A percentile compares a stretch with the other conserved stretches of the same genome.
phyloP scores from a whole-genome alignment of 2,888 invertebrate species.

The Acrocyrtus sp. region DNA sequence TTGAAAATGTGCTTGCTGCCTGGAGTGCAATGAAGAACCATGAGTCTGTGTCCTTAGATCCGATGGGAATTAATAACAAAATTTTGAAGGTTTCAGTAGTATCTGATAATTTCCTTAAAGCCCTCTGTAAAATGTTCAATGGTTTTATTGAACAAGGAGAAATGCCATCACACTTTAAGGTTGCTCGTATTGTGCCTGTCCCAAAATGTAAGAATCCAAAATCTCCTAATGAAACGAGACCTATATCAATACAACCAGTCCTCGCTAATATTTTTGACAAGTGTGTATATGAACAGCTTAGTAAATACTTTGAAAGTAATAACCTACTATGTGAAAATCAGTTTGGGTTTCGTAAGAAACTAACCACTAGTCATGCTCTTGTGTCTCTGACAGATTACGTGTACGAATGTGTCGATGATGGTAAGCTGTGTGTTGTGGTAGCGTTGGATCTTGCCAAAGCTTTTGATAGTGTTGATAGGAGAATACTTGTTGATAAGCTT shows the following conservation, averaged over 20 bases:
- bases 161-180: no score
- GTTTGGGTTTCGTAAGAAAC: slow-evolving; percentile 23
- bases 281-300: slow-evolving; percentile 2
- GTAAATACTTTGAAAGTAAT: not conserved
- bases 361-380: not conserved
- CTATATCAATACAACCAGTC: slow-evolving; percentile 15
- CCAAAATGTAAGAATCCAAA: not conserved
- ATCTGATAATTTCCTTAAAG: no score
- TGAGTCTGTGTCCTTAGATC: no score
- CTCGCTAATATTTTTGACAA: slow-evolving; percentile 12
- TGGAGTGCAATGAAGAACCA: no score
- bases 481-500: slow-evolving; percentile 9
- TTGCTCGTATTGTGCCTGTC: not conserved
- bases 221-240: slow-evolving; percentile 3
- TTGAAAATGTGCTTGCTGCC: no score
- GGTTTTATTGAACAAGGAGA: no score
- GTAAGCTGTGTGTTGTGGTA: slow-evolving; percentile 26
- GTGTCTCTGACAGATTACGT: slow-evolving; percentile 17
- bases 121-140: no score
- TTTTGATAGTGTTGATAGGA: slow-evolving; percentile 13
- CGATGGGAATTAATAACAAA: no score
- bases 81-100: no score
- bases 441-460: slow-evolving; percentile 26
- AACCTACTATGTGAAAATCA: slow-evolving; percentile 10
- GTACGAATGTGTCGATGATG: slow-evolving; percentile 7